Evolutionary conservation across 2,797 vertebrate genomes (phyloP).

Genomic region (Sebastes elongatus): DNA sequence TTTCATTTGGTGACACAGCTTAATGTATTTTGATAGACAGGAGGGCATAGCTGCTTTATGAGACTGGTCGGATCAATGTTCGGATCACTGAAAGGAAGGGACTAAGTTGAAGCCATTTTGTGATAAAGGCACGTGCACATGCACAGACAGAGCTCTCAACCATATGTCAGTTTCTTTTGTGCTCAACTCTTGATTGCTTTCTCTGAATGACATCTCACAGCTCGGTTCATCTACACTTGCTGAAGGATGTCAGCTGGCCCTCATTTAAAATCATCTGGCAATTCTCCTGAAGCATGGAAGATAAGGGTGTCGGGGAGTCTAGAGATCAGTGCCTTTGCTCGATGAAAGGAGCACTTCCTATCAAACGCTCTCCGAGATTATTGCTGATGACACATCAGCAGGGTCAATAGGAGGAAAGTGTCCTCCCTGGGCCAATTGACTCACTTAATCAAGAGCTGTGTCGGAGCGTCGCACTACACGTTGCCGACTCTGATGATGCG

Average conservation of each 20-base stretch:
- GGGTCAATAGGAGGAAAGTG: slow-evolving; percentile 77
- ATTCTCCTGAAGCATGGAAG: slow-evolving; percentile 62
- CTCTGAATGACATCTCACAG: slow-evolving; percentile 25
- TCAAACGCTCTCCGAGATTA: slow-evolving; percentile 75
- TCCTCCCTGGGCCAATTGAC: slow-evolving; percentile 73
- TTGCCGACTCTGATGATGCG: slow-evolving; percentile 51
- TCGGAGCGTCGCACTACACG: slow-evolving; percentile 18
- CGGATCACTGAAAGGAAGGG: neutral
- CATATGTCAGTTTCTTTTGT: slow-evolving; percentile 6
- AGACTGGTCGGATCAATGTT: neutral
- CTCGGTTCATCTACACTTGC: slow-evolving; percentile 38
- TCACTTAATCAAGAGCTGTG: slow-evolving; percentile 74
- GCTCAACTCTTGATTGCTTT: slow-evolving; percentile 13
- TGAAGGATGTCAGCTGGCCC: slow-evolving; percentile 62
- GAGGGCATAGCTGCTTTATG: neutral
- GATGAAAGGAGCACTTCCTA: slow-evolving; percentile 72
- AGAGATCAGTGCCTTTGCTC: slow-evolving; percentile 60
- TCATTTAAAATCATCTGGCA: slow-evolving; percentile 69
- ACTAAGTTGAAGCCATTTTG: neutral
- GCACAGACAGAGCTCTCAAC: neutral
- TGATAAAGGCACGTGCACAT: too few species aligned
- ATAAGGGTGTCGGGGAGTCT: slow-evolving; percentile 51
- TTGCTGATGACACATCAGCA: slow-evolving; percentile 77
- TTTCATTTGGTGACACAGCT: neutral
- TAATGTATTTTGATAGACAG: neutral